Evolutionary conservation across 2,113 vertebrate genomes (phyloP).

Genomic region (Pollachius pollachius): DNA sequence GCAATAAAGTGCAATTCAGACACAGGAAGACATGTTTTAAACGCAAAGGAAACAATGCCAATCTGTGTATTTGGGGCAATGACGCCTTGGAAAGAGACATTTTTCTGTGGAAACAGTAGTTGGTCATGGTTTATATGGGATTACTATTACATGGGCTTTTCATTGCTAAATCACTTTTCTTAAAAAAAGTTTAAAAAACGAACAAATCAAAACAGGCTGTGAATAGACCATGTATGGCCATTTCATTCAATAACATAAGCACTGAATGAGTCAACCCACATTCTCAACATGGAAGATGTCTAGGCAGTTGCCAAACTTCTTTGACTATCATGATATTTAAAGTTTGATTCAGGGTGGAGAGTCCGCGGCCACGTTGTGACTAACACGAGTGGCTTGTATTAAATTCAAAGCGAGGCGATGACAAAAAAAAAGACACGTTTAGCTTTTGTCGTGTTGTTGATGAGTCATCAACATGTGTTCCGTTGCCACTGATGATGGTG

Average conservation of each 20-base stretch:
- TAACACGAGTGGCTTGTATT: not conserved
- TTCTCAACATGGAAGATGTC: too few species aligned
- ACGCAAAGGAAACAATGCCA: not conserved
- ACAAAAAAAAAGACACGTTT: conserved; percentile 7
- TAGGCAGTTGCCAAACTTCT: too few species aligned
- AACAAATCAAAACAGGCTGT: too few species aligned
- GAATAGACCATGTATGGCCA: too few species aligned
- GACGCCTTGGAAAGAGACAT: too few species aligned
- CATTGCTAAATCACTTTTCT: not conserved
- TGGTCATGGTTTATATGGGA: too few species aligned
- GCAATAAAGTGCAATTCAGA: too few species aligned
- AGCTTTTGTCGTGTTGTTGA: conserved; percentile 19
- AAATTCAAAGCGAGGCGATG: not conserved
- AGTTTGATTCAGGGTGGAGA: not conserved
- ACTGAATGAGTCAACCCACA: too few species aligned
- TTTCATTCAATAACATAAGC: too few species aligned
- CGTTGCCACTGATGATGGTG: conserved; percentile 30
- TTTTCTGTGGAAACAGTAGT: not conserved
- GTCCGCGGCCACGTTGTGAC: not conserved
- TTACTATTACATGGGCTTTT: not conserved
- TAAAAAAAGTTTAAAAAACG: too few species aligned
- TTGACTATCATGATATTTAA: too few species aligned
- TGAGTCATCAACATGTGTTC: conserved; percentile 22
- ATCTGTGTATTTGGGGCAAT: not conserved
- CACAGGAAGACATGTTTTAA: not conserved